These are phyloP conservation scores for Bujurquina vittata DNA, from an alignment of 2,113 vertebrate species.

Conservation along the genomic window DNA sequence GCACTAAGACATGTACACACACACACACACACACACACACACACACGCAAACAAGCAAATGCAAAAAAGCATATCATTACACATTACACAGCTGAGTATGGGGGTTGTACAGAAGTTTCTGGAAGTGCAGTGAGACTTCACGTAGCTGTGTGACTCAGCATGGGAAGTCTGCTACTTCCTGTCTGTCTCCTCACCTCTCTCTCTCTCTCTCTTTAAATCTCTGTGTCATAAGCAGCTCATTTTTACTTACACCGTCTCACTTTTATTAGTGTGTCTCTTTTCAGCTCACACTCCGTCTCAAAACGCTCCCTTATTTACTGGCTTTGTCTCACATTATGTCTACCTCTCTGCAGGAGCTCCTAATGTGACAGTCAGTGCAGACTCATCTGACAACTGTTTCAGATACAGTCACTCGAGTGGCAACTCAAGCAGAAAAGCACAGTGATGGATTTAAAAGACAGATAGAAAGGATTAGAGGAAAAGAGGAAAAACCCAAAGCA, in stretches of 20 bases:
- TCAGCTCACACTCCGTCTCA: background rate
- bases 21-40: conserved; percentile 1
- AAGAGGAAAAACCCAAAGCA: background rate
- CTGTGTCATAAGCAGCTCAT: background rate
- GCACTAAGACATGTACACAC: conserved; percentile 36
- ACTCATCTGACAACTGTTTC: conserved; percentile 41
- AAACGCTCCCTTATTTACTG: background rate
- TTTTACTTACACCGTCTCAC: background rate
- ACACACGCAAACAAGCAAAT: conserved; percentile 15
- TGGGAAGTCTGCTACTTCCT: conserved; percentile 28
- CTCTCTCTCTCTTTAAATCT: background rate
- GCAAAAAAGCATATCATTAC: conserved; percentile 29
- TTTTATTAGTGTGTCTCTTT: conserved; percentile 4
- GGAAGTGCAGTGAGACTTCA: conserved; percentile 42
- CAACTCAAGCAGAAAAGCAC: conserved; percentile 5
- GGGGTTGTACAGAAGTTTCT: conserved; percentile 55
- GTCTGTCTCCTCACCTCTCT: conserved; percentile 24
- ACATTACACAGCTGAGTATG: conserved; percentile 74
- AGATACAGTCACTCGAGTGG: conserved; percentile 14
- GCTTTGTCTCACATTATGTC: conserved; percentile 6
- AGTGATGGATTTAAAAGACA: conserved; percentile 11
- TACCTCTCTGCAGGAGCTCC: conserved; percentile 29
- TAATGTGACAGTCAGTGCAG: conserved; percentile 30
- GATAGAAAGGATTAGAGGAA: background rate
- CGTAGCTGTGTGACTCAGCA: conserved; percentile 60